A percentile compares a stretch with the other conserved stretches of the same genome.
These are phyloP conservation scores for Parnassius glacialis DNA, from an alignment of 2,888 invertebrate species.

Conservation along the genomic window DNA sequence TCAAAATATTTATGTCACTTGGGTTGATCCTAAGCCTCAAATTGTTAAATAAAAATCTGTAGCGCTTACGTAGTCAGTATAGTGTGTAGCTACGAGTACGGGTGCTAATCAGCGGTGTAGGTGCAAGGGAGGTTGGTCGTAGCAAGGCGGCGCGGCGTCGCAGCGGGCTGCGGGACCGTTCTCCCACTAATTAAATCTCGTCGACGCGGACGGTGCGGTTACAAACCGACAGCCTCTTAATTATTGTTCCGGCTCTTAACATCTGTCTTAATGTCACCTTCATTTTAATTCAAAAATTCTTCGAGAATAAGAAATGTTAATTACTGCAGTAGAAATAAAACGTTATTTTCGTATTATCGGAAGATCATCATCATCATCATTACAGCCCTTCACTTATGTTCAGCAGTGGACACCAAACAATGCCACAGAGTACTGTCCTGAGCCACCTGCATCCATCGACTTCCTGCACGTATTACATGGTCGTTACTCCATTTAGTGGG, in stretches of 20 bases:
- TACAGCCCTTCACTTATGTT: too few relatives aligned
- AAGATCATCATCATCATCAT: too few relatives aligned
- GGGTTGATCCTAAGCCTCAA: too few relatives aligned
- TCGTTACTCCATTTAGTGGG: too few relatives aligned
- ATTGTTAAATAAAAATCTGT: not conserved
- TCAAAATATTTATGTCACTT: too few relatives aligned
- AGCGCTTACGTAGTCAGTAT: not conserved
- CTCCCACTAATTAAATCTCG: conserved; percentile 79
- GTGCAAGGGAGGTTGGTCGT: conserved; percentile 23
- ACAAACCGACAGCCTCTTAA: conserved; percentile 77
- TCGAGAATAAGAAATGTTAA: conserved; percentile 51
- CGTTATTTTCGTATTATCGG: not conserved
- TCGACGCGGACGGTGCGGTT: conserved; percentile 65
- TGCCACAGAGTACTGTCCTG: too few relatives aligned
- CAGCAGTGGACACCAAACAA: too few relatives aligned
- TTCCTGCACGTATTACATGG: too few relatives aligned
- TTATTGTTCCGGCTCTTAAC: conserved; percentile 78
- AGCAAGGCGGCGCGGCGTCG: conserved; percentile 23
- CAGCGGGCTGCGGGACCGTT: conserved; percentile 52
- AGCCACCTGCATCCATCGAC: too few relatives aligned
- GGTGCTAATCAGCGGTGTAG: conserved; percentile 20
- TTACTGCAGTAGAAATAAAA: conserved; percentile 35
- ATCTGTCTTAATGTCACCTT: conserved; percentile 78
- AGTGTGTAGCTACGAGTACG: not conserved
- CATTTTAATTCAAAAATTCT: conserved; percentile 70